A percentile compares a stretch with the other conserved stretches of the same genome.
Conservation (phyloP, 2,797 vertebrate genomes). For the Anguilla obscura region DNA sequence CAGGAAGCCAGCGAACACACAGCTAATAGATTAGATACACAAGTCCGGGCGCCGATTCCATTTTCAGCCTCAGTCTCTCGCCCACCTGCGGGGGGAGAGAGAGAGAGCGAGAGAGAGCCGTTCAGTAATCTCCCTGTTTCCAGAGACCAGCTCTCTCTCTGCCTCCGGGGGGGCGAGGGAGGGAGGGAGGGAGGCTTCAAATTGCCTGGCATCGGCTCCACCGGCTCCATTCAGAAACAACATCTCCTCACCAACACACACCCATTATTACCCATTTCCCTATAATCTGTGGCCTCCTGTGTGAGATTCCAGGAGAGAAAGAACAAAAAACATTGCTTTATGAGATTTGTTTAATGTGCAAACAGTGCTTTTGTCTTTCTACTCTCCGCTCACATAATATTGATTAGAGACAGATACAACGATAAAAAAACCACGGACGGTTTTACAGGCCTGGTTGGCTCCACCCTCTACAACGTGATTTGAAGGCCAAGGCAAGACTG, state of each 20-base stretch:
- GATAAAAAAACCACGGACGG: not conserved
- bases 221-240: slow-evolving; percentile 38
- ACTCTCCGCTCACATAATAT: not conserved
- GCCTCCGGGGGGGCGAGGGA: slow-evolving; percentile 47
- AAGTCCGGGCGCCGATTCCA: slow-evolving; percentile 59
- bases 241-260: slow-evolving; percentile 49
- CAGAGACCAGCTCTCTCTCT: slow-evolving; percentile 42
- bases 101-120: slow-evolving; percentile 45
- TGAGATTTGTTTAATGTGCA: not conserved
- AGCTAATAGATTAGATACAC: slow-evolving; percentile 61
- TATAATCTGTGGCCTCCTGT: slow-evolving; percentile 54
- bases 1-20: slow-evolving; percentile 41
- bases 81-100: slow-evolving; percentile 47
- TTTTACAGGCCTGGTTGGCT: no score
- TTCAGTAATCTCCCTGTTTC: slow-evolving; percentile 56
- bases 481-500: not conserved
- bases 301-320: not conserved
- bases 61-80: slow-evolving; percentile 55
- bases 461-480: no score
- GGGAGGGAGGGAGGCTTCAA: slow-evolving; percentile 57
- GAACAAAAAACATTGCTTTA: not conserved
- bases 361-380: not conserved
- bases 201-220: slow-evolving; percentile 54
- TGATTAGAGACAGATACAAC: not conserved
- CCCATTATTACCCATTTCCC: slow-evolving; percentile 41